A percentile compares a stretch with the other conserved stretches of the same genome.
Evolutionary conservation across 2,888 invertebrate species (phyloP).

Genomic region (Tenthredo scrophulariae): DNA sequence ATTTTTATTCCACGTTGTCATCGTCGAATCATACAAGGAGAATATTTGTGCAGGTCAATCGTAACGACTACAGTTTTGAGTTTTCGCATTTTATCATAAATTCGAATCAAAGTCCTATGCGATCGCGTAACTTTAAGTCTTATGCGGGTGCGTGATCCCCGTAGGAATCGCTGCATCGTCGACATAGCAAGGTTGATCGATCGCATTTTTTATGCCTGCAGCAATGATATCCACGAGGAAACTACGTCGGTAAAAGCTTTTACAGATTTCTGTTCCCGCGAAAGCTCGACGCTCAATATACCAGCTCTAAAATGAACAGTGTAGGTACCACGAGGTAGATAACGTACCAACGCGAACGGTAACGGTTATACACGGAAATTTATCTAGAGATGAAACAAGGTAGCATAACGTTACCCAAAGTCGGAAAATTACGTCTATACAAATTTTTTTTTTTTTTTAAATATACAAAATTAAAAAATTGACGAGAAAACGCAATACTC

Average conservation of each 20-base stretch:
- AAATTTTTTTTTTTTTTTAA: no score
- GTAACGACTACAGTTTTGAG: neutral
- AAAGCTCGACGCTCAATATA: constrained; percentile 47
- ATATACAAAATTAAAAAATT: no score
- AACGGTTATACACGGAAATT: neutral
- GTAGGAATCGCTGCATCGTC: neutral
- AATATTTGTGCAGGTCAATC: neutral
- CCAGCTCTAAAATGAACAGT: neutral
- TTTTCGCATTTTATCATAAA: neutral
- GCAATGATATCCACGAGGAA: neutral
- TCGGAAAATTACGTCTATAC: neutral
- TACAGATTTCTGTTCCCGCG: constrained; percentile 24
- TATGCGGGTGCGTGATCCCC: no score
- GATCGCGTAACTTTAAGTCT: neutral
- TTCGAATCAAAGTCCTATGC: neutral
- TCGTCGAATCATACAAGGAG: neutral
- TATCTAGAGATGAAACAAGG: constrained; percentile 15
- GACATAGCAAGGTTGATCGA: neutral
- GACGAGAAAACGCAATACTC: neutral
- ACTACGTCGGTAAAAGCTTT: constrained; percentile 47
- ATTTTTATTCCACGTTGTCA: neutral
- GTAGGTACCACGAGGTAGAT: constrained; percentile 12
- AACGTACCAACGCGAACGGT: constrained; percentile 29
- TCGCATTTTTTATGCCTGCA: neutral
- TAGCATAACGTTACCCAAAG: neutral